Evolutionary conservation across 2,888 invertebrate species (phyloP).

Genomic region (Chymomyza procnemis): DNA sequence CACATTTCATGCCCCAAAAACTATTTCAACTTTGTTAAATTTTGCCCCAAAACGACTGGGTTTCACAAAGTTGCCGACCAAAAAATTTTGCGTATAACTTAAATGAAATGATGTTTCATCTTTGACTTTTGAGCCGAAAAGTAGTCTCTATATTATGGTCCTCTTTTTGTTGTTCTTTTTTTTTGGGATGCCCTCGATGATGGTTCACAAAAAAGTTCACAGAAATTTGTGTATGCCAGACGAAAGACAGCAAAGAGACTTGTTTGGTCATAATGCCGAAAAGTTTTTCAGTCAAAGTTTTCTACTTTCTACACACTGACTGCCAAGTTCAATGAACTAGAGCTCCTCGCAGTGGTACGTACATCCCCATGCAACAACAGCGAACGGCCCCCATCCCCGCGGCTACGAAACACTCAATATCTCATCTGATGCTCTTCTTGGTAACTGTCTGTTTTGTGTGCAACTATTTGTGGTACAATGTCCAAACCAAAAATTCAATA

Average conservation of each 20-base stretch:
- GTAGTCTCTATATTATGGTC: no score
- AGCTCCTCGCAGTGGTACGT: no score
- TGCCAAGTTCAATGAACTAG: background rate
- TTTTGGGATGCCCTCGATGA: background rate
- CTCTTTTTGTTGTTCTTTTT: no score
- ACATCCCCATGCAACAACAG: no score
- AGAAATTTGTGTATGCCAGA: background rate
- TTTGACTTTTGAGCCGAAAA: no score
- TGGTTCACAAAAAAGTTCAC: background rate
- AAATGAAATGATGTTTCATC: no score
- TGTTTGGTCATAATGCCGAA: background rate
- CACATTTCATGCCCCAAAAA: no score
- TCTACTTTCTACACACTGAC: background rate
- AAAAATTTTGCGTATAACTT: no score
- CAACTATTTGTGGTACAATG: background rate
- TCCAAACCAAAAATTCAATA: constrained; percentile 3
- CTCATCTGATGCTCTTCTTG: background rate
- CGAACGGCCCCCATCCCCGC: no score
- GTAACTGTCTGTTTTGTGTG: background rate
- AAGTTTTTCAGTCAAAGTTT: background rate
- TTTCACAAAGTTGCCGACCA: no score
- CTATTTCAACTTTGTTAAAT: no score
- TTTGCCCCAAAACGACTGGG: no score
- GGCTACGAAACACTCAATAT: background rate
- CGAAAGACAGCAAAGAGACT: background rate